These are phyloP conservation scores for Nudaria mundana DNA, from an alignment of 2,888 invertebrate genomes.

Conservation along the genomic window DNA sequence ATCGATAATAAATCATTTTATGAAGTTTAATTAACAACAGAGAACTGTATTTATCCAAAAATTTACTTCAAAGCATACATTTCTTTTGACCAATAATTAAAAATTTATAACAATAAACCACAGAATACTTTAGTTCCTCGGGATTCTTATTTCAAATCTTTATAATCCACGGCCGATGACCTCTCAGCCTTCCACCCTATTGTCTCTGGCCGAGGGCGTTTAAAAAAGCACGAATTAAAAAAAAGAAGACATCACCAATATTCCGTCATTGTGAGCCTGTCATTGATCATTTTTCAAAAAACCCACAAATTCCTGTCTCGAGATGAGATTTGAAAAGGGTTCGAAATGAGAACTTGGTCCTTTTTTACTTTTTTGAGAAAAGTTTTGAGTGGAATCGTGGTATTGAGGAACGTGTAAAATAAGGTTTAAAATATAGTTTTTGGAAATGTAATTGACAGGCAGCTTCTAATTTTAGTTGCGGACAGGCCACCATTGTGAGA, in stretches of 20 bases:
- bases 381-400: conserved; percentile 21
- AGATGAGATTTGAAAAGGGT: conserved; percentile 60
- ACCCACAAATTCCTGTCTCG: conserved; percentile 59
- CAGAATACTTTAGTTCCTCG: conserved; percentile 14
- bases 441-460: conserved; percentile 22
- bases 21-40: not conserved
- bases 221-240: conserved; percentile 23
- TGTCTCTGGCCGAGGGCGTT: conserved; percentile 60
- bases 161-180: conserved; percentile 51
- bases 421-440: conserved; percentile 11
- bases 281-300: conserved; percentile 78
- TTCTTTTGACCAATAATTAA: conserved; percentile 7
- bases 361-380: conserved; percentile 29
- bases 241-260: conserved; percentile 46
- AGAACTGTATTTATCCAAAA: conserved; percentile 15
- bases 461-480: conserved; percentile 15
- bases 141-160: conserved; percentile 27
- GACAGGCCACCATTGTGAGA: too few species aligned
- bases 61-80: conserved; percentile 9
- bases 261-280: conserved; percentile 72
- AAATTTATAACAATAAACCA: conserved; percentile 20
- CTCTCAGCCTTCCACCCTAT: conserved; percentile 44
- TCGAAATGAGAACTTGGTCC: conserved; percentile 26
- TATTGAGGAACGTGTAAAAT: conserved; percentile 16
- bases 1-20: not conserved